Evolutionary conservation across 1,140 invertebrate genomes (phyloP), one percentile per base, ranked within the genome.

Genomic region (Ericerus pela): DNA sequence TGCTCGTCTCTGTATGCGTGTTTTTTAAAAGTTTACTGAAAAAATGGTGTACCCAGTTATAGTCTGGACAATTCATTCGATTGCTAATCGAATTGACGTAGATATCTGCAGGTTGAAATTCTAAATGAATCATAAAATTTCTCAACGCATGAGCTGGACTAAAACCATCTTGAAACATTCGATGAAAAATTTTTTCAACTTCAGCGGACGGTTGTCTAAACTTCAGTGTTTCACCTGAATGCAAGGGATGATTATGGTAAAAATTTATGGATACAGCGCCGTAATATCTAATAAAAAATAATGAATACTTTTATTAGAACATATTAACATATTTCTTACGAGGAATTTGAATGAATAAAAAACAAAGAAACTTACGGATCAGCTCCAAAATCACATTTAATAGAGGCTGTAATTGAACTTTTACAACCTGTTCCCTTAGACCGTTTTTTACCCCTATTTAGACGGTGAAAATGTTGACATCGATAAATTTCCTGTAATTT

Each of bases 161-260:
- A 10, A 24, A 18, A 24, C 41, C 41, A 24, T 47, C 41, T 47
- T 47, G 20, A 47, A 47, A 47, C 41, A 47, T 47, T 47, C 16
- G 22, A 24, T 10, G 22, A 47, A 47, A 47, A 14, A 47, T 47
- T 47, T 47, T 18, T 47, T 16, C 6, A 47, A 47, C 26, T 24
- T 47, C 41, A 24, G 22, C 41, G 41, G 41, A 24, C 8, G 41
- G 41, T 47, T 47, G 22, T 22, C 26, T 47, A 16, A 47, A 47
- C 22, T 24, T 18, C 16, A 47, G 26, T 5, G 26, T 8, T 22
- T 47, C 41, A 8, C 20, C 20, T 4, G 41, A 47, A 22, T 8
- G 22, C 26, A 47, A 22, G 6, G 41, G 16, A 14, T 47, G 41
- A 47, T 47, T 47, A 22, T 47, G 41, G 5, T 24, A 10, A 24